A percentile compares a stretch with the other conserved stretches of the same genome.
These are phyloP conservation scores for Hestina assimilis DNA, from an alignment of 1,140 invertebrate species.

Conservation along the genomic window DNA sequence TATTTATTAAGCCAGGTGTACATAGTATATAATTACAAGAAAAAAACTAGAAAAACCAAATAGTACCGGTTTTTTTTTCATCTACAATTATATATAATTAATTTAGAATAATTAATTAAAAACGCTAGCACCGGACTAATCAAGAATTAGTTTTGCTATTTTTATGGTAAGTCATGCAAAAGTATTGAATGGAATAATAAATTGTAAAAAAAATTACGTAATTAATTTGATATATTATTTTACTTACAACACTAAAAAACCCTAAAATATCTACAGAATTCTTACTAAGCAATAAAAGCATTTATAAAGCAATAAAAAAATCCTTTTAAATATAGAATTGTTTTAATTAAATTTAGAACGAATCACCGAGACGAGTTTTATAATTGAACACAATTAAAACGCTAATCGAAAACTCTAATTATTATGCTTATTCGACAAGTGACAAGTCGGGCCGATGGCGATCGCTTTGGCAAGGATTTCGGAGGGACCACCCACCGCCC, in stretches of 20 bases:
- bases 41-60: constrained; percentile 3
- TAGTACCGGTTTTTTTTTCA: constrained; percentile 13
- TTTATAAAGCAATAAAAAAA: neutral
- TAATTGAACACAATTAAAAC: constrained; percentile 44
- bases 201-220: no score
- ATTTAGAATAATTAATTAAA: constrained; percentile 19
- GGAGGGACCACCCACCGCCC: constrained; percentile 58
- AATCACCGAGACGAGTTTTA: neutral
- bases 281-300: neutral
- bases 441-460: constrained; percentile 69
- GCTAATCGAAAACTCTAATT: constrained; percentile 74
- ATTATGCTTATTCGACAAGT: constrained; percentile 76
- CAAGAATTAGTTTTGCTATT: constrained; percentile 23
- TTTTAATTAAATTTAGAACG: constrained; percentile 11
- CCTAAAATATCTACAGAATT: neutral
- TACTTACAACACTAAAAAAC: no score
- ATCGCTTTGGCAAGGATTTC: constrained; percentile 76
- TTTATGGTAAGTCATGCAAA: no score
- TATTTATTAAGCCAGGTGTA: no score
- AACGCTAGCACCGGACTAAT: constrained; percentile 23
- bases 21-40: neutral
- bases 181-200: no score
- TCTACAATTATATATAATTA: constrained; percentile 24
- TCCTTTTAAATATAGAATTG: neutral
- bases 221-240: no score